These are phyloP conservation scores for Watersipora subatra DNA, from an alignment of 1,140 invertebrate genomes.

Conservation along the genomic window DNA sequence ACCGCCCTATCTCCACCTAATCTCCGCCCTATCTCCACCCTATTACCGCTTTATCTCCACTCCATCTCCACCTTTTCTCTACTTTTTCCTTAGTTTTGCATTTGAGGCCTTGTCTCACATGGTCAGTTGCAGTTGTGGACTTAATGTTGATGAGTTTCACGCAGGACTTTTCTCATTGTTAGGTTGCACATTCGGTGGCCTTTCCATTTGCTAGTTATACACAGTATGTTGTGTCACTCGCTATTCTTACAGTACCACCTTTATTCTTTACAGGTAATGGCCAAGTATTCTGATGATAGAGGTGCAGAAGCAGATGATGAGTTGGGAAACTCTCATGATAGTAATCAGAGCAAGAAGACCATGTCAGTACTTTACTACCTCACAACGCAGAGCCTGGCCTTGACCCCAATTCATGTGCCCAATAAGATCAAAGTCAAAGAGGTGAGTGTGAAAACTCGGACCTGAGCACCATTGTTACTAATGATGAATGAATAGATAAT, in stretches of 20 bases:
- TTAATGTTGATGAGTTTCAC: not conserved
- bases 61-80: too few species aligned
- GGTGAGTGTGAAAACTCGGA: too few species aligned
- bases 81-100: too few species aligned
- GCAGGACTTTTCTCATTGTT: not conserved
- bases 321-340: constrained; percentile 13
- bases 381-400: constrained; percentile 27
- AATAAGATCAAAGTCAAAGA: constrained; percentile 41
- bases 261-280: constrained; percentile 20
- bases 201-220: too few species aligned
- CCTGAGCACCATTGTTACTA: too few species aligned
- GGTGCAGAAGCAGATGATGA: constrained; percentile 28
- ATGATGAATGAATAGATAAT: too few species aligned
- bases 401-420: constrained; percentile 38
- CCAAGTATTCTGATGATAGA: constrained; percentile 18
- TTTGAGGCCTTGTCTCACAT: not conserved
- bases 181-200: too few species aligned
- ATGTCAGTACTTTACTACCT: constrained; percentile 42
- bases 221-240: too few species aligned
- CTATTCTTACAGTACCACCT: too few species aligned
- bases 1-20: too few species aligned
- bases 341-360: constrained; percentile 16
- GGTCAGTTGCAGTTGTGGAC: not conserved
- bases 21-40: too few species aligned
- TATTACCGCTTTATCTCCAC: too few species aligned